phyloP scores from a whole-genome alignment of 92 coral and sea anemone genomes.

The Muricea muricata region DNA sequence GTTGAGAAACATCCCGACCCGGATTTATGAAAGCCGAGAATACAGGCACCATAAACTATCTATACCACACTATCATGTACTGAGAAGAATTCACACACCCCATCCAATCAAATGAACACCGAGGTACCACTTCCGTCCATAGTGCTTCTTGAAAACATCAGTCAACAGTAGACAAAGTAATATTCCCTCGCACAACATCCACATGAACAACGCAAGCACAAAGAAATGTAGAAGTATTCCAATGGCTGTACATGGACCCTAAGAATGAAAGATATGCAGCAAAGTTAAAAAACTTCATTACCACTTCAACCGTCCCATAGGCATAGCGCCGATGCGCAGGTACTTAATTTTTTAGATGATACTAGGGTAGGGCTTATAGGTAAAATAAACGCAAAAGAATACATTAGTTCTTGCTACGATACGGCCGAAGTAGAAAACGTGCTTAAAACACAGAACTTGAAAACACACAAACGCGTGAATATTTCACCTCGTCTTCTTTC shows the following conservation, averaged over 20 bases:
- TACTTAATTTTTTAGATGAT: no score
- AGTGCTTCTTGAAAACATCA: slow-evolving; percentile 58
- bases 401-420: no score
- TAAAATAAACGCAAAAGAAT: no score
- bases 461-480: no score
- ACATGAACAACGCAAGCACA: slow-evolving; percentile 80
- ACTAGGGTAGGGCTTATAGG: no score
- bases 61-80: neutral
- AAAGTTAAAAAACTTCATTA: neutral
- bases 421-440: no score
- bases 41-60: neutral
- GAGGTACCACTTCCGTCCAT: slow-evolving; percentile 55
- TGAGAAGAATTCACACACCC: slow-evolving; percentile 76
- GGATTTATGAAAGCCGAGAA: neutral
- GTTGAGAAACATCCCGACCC: no score
- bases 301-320: no score
- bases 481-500: slow-evolving; percentile 29
- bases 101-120: slow-evolving; percentile 76
- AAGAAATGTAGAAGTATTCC: slow-evolving; percentile 81
- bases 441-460: no score
- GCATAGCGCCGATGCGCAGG: no score
- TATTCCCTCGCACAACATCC: slow-evolving; percentile 92
- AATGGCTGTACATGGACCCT: slow-evolving; percentile 79
- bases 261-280: neutral
- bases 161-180: slow-evolving; percentile 75